Evolutionary conservation across 2,113 vertebrate genomes (phyloP).

Genomic region (Indicator indicator): DNA sequence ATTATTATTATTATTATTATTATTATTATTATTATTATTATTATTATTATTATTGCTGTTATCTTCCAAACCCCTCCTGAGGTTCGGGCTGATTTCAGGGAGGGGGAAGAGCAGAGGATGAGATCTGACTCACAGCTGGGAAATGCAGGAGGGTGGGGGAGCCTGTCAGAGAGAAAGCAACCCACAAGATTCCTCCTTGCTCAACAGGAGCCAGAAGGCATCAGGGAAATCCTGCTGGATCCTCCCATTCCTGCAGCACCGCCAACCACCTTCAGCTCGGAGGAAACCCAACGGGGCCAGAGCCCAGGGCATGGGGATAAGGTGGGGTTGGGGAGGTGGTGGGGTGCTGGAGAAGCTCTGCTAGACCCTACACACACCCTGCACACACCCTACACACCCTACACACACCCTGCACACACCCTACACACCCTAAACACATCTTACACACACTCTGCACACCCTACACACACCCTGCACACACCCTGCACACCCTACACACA

Average conservation of each 20-base stretch:
- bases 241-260: neutral
- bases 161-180: neutral
- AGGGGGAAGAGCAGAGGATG: neutral
- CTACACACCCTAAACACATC: no score
- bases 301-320: fast-evolving
- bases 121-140: conserved; percentile 19
- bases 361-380: no score
- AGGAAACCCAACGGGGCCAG: fast-evolving
- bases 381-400: no score
- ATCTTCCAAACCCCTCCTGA: neutral
- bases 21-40: no score
- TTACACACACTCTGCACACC: no score
- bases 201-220: neutral
- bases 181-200: neutral
- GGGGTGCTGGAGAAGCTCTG: neutral
- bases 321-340: fast-evolving
- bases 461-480: no score
- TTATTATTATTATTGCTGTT: neutral
- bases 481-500: no score
- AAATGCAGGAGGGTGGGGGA: neutral
- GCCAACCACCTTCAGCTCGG: fast-evolving
- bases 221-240: neutral
- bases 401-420: no score
- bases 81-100: neutral
- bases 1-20: no score